Conservation (phyloP, 2,113 vertebrate genomes). For the Heterotilapia buettikoferi region DNA sequence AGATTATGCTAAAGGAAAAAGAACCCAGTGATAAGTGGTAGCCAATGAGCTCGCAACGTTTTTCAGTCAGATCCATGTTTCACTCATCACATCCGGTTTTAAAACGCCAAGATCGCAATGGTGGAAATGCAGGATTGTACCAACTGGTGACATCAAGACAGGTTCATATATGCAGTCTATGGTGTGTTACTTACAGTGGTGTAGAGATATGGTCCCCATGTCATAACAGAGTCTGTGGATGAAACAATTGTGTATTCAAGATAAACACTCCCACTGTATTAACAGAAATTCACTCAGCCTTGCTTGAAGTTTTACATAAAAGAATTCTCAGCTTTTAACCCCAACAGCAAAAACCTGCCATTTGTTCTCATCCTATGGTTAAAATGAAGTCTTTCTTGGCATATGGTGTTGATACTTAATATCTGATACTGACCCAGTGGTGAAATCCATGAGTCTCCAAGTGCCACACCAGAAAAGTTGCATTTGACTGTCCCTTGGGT, state of each 20-base stretch:
- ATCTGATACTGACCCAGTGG: slow-evolving; percentile 79
- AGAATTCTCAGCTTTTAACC: not conserved
- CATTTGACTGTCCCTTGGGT: slow-evolving; percentile 78
- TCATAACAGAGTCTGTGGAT: slow-evolving; percentile 86
- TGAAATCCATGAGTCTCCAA: slow-evolving; percentile 97
- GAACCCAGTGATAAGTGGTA: not conserved
- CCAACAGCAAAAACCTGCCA: not conserved
- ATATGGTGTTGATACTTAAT: not conserved
- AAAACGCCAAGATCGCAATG: not conserved
- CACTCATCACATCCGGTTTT: not conserved
- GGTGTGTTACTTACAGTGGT: slow-evolving; percentile 79
- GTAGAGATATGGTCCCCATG: slow-evolving; percentile 95
- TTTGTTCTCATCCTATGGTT: not conserved
- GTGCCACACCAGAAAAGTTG: slow-evolving; percentile 86
- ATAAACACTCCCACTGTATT: not conserved
- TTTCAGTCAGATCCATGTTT: not conserved
- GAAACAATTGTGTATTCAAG: not conserved
- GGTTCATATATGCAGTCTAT: not conserved
- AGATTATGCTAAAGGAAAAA: not conserved
- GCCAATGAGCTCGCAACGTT: not conserved
- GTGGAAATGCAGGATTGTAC: not conserved
- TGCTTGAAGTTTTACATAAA: not conserved
- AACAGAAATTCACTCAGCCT: not conserved
- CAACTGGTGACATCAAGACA: not conserved
- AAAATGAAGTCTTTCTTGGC: not conserved